A percentile compares a stretch with the other conserved stretches of the same genome.
Evolutionary conservation across 2,113 vertebrate species (phyloP).

Genomic region (Hydrochoerus hydrochaeris): DNA sequence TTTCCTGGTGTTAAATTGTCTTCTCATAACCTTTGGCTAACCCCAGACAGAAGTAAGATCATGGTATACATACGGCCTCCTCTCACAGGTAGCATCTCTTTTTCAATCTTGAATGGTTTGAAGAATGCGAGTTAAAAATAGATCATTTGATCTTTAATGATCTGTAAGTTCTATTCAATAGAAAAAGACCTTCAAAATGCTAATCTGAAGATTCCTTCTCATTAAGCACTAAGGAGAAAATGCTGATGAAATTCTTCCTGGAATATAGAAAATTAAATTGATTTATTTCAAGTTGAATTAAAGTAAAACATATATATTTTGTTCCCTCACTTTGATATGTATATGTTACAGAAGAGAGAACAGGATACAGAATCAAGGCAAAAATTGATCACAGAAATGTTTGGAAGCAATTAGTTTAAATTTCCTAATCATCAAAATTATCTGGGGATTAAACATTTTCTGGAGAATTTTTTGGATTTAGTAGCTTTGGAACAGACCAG

Average conservation of each 20-base stretch:
- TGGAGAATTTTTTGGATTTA: background rate
- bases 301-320: background rate
- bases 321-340: background rate
- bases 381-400: background rate
- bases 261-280: background rate
- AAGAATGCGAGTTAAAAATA: slow-evolving; percentile 33
- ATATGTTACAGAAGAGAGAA: background rate
- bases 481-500: background rate
- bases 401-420: background rate
- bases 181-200: background rate
- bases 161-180: background rate
- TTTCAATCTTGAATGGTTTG: slow-evolving; percentile 8
- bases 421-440: slow-evolving; percentile 38
- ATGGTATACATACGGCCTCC: background rate
- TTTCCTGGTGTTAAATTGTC: background rate
- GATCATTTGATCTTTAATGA: slow-evolving; percentile 2
- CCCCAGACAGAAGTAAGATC: background rate
- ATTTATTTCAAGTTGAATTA: background rate
- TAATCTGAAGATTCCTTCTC: background rate
- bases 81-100: background rate
- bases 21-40: background rate
- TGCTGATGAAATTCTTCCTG: slow-evolving; percentile 1
- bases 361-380: background rate
- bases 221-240: background rate
- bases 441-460: background rate